Conservation (phyloP, 2,888 invertebrate genomes). For the Sthenelais limicola region DNA sequence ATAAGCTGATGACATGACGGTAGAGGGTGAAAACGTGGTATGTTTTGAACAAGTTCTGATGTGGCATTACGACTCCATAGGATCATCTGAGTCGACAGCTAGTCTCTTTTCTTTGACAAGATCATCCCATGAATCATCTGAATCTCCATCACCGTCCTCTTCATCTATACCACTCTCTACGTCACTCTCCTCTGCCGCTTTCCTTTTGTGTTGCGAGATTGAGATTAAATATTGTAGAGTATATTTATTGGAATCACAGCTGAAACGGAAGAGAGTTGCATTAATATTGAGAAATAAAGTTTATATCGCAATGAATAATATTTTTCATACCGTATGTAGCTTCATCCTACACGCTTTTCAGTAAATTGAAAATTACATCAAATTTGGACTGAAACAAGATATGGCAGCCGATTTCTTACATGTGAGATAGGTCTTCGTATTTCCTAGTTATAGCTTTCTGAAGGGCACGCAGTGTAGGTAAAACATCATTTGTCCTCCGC, state of each 20-base stretch:
- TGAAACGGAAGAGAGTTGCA: no score
- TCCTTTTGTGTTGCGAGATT: slow-evolving; percentile 60
- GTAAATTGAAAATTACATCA: no score
- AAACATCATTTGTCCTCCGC: slow-evolving; percentile 75
- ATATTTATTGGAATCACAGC: slow-evolving; percentile 92
- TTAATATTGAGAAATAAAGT: background rate
- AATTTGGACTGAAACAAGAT: no score
- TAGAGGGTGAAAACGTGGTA: no score
- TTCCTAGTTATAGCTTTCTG: slow-evolving; percentile 85
- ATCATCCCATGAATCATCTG: slow-evolving; percentile 28
- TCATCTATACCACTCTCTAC: slow-evolving; percentile 38
- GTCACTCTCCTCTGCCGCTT: slow-evolving; percentile 8
- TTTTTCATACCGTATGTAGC: background rate
- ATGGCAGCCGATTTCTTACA: no score
- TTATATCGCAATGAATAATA: slow-evolving; percentile 43
- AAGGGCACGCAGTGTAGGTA: slow-evolving; percentile 80
- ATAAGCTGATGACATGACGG: no score
- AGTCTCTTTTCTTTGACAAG: background rate
- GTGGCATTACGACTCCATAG: no score
- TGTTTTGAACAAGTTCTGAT: no score
- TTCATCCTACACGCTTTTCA: no score
- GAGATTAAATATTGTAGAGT: slow-evolving; percentile 80
- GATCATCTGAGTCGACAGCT: no score
- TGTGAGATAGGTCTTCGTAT: slow-evolving; percentile 78
- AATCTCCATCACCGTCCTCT: slow-evolving; percentile 39